Evolutionary conservation across 2,888 invertebrate genomes (phyloP), one percentile per base, ranked within the genome.

Genomic region (Cryptophagus acutangulus): DNA sequence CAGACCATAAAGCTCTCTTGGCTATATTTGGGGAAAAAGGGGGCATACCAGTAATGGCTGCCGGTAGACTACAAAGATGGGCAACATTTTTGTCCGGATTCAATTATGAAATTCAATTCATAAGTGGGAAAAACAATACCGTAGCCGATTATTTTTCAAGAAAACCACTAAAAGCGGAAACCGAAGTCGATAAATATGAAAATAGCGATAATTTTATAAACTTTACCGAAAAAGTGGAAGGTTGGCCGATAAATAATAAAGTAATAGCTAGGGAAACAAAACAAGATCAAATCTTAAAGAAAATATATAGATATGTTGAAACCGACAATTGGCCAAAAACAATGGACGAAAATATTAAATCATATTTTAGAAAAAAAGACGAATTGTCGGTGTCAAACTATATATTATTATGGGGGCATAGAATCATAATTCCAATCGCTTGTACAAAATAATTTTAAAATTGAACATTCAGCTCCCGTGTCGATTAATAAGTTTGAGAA

Each of bases 41-140:
- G 46, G 57, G 58, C 3, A 49, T 63, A 10, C 60, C 62, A 4
- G 43, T 46, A 25, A 59, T 64, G 59, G 59, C 61, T 18, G 59
- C 63, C 12, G 57, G 57, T 12, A 37, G 66, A 40, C 30, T 65
- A 2, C 61, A 62, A 37, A 42, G 59, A 30, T 65, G 59, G 60
- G 57, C 60, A 9, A 29, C 43, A 10, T 52, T 40, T 30, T 37
- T 49, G 25, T 38, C 43, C 15, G 36, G 36, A 29, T 51, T 51
- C 36, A 18, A 44, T 35, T 48, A 45, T 40, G 38, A 38, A 30
- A 36, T 52, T 1, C 25, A 43, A 33, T 33, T 44, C 34, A 42
- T 47, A 17, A 43, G 47, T 37, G 35, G 45, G n/a, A 12, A 14
- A n/a, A 14, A 18, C 8, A 49, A 52, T 43, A 16, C 6, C 1